These are phyloP conservation scores for Helobdella robusta DNA, from an alignment of 2,888 invertebrate species.

Conservation along the genomic window DNA sequence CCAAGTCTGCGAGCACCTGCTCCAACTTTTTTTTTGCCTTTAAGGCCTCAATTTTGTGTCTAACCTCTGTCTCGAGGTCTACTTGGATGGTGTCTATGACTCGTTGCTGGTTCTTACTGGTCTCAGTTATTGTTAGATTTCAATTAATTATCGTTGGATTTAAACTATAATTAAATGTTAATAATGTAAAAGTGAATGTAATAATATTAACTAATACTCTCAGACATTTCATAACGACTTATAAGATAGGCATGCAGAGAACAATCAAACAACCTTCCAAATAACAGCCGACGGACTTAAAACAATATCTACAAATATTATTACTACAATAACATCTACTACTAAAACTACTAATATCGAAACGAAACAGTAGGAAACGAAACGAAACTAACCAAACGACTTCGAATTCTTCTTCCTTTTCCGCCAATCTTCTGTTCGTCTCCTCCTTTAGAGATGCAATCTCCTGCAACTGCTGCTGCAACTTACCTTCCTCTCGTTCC, in stretches of 20 bases:
- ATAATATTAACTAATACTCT: too few species aligned
- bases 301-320: too few species aligned
- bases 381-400: slow-evolving; percentile 72
- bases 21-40: slow-evolving; percentile 99
- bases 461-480: slow-evolving; percentile 80
- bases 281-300: too few species aligned
- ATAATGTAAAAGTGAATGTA: too few species aligned
- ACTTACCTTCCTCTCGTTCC: slow-evolving; percentile 85
- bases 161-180: too few species aligned
- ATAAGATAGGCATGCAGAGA: too few species aligned
- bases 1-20: slow-evolving; percentile 95
- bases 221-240: too few species aligned
- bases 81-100: slow-evolving; percentile 99
- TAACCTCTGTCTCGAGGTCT: slow-evolving; percentile 95
- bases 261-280: too few species aligned
- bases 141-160: too few species aligned
- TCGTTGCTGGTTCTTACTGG: slow-evolving; percentile 96
- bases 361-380: too few species aligned
- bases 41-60: slow-evolving; percentile 98
- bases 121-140: slow-evolving; percentile 24
- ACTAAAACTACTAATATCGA: too few species aligned
- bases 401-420: slow-evolving; percentile 99
- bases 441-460: slow-evolving; percentile 96
- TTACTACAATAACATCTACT: too few species aligned
- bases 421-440: slow-evolving; percentile 97